Evolutionary conservation across 37 sponge, comb jelly and placozoan genomes (phyloP).

Genomic region (Cliona cf. orientalis): DNA sequence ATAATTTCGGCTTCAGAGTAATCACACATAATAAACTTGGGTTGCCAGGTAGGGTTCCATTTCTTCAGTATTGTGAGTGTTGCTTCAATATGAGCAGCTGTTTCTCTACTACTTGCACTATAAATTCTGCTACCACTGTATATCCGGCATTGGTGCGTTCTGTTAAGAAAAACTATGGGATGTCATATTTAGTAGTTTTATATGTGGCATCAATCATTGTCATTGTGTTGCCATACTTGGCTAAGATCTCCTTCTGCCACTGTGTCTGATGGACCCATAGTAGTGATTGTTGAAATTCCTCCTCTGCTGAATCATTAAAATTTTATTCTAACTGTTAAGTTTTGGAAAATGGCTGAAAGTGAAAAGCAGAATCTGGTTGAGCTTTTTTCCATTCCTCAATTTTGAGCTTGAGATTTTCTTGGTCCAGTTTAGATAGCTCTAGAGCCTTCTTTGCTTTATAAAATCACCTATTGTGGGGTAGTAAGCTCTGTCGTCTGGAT

Average conservation of each 20-base stretch:
- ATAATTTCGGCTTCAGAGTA: conserved; percentile 39
- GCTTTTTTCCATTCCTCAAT: conserved; percentile 28
- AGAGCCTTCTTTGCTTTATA: conserved; percentile 2
- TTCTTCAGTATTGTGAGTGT: conserved; percentile 4
- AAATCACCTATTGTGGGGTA: conserved; percentile 20
- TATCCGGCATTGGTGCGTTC: conserved; percentile 25
- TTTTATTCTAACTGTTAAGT: not conserved
- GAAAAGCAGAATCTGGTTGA: not conserved
- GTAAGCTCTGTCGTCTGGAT: conserved; percentile 25
- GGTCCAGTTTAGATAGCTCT: conserved; percentile 3
- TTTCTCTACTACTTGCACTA: conserved; percentile 9
- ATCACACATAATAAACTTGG: conserved; percentile 41
- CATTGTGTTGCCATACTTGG: conserved; percentile 32
- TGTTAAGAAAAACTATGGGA: conserved; percentile 42
- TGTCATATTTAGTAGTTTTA: conserved; percentile 44
- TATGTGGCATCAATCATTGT: conserved; percentile 47
- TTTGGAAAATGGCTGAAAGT: conserved; percentile 7
- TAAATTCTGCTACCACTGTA: conserved; percentile 49
- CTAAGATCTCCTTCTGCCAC: conserved; percentile 48
- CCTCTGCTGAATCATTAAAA: not conserved
- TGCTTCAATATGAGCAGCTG: conserved; percentile 9
- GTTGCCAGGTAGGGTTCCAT: conserved; percentile 41
- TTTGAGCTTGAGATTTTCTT: conserved; percentile 20
- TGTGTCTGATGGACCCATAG: conserved; percentile 41
- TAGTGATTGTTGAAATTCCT: conserved; percentile 10